Evolutionary conservation across 2,888 invertebrate genomes (phyloP).

Genomic region (Spodoptera exigua): DNA sequence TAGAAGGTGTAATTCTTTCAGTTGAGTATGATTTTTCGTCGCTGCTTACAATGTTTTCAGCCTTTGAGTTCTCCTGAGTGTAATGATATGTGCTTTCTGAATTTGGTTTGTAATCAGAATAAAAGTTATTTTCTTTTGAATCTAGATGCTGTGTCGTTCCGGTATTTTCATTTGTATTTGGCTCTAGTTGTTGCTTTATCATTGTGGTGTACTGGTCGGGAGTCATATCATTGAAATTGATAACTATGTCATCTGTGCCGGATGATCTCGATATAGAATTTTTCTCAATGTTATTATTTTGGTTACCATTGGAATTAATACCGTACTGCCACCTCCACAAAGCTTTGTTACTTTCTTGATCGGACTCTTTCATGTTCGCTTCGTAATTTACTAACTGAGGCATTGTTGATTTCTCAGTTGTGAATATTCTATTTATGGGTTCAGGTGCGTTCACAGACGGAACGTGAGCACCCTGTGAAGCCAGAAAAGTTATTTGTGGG

Average conservation of each 20-base stretch:
- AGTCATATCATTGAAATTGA: constrained; percentile 84
- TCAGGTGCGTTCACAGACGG: constrained; percentile 73
- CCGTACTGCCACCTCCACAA: constrained; percentile 87
- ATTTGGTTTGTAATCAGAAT: constrained; percentile 39
- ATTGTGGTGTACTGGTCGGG: constrained; percentile 81
- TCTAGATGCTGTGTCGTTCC: constrained; percentile 31
- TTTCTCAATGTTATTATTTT: constrained; percentile 68
- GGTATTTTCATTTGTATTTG: constrained; percentile 56
- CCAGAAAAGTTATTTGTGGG: constrained; percentile 85
- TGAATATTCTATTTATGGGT: constrained; percentile 73
- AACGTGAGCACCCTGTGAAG: constrained; percentile 83
- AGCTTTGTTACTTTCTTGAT: constrained; percentile 78
- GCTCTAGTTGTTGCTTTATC: constrained; percentile 73
- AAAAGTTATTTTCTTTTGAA: constrained; percentile 33
- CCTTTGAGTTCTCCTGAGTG: constrained; percentile 32
- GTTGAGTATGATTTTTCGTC: constrained; percentile 37
- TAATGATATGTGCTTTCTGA: constrained; percentile 32
- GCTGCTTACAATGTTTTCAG: constrained; percentile 17
- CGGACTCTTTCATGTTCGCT: constrained; percentile 73
- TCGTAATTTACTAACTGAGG: constrained; percentile 85
- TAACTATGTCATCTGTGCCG: constrained; percentile 80
- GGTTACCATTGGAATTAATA: constrained; percentile 73
- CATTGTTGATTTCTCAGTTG: constrained; percentile 77
- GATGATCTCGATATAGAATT: constrained; percentile 83
- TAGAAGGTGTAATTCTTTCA: constrained; percentile 24